Conservation (phyloP, 2,797 vertebrate genomes). For the Mallotus villosus region DNA sequence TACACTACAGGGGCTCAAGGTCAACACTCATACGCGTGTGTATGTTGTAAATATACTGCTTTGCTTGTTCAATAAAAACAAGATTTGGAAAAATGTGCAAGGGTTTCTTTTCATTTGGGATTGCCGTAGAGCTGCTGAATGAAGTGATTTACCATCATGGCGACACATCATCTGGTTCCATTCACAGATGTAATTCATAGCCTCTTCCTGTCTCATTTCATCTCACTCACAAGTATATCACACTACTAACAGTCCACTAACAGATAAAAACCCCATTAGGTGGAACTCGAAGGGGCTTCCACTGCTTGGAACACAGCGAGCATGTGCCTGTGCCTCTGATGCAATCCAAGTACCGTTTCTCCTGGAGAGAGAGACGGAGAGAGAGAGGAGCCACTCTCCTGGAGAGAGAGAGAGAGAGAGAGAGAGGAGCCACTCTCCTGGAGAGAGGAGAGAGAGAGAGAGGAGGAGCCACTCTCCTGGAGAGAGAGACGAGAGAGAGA, state of each 20-base stretch:
- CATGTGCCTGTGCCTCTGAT: constrained; percentile 53
- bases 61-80: constrained; percentile 74
- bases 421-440: constrained; percentile 34
- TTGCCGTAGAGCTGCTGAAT: neutral
- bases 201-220: neutral
- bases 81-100: constrained; percentile 14
- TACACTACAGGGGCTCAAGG: constrained; percentile 56
- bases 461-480: constrained; percentile 36
- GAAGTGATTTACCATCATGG: neutral
- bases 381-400: constrained; percentile 34
- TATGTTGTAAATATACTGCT: constrained; percentile 75
- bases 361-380: constrained; percentile 22
- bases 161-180: neutral
- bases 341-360: constrained; percentile 56
- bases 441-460: constrained; percentile 5
- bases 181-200: neutral
- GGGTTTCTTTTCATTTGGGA: neutral
- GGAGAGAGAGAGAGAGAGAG: constrained; percentile 8
- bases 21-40: constrained; percentile 47
- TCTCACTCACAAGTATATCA: neutral
- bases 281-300: constrained; percentile 3
- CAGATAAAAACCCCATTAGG: neutral
- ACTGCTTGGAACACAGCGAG: constrained; percentile 18
- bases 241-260: neutral
- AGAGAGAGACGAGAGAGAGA: neutral